Base-by-base conservation (phyloP, 2,888 invertebrate genomes). In the Tiliacea aurago region DNA sequence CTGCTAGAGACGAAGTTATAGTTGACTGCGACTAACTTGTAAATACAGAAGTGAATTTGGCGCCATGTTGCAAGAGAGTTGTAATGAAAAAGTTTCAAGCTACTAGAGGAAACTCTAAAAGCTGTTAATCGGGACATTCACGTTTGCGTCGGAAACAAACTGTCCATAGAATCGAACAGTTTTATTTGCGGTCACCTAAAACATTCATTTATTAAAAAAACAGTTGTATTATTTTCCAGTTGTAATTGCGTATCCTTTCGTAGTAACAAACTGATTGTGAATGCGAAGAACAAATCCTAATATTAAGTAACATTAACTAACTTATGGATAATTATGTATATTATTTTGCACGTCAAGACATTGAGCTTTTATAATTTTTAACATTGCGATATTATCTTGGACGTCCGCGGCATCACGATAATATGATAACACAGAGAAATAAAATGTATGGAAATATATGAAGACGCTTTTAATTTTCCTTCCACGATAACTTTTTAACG, bases 11-110 rank as follows among this genome's bases (percentile, higher is more conserved):
- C 76, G 28, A 83, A 84, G 78, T 83, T 84, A 82, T 80, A 80
- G 81, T 84, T 80, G 70, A 74, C 81, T 83, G 71, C 66, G 70
- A 84, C 76, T 70, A 81, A 85, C 78, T 84, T 83, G 83, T 85
- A 83, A 83, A 83, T 78, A 85, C 78, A 81, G 75, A 66, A 85
- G 80, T 76, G 83, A 73, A 83, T 84, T 81, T 75, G 62, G 83
- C 75, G 75, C 74, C 81, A 85, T 82, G 80, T 80, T 85, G 76
- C 67, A 62, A 56, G 65, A 73, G 84, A 85, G 83, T 84, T 88
- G 87, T 89, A 91, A 91, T 90, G 90, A 90, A 90, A 90, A 91
- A 91, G 91, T 91, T 91, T 88, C 67, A 62, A 63, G 61, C 72
- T 76, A 70, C 73, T 66, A 67, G 74, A 66, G 59, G 76, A 66